These are phyloP conservation scores for Ericerus pela DNA, from an alignment of 1,140 invertebrate species.

Conservation along the genomic window DNA sequence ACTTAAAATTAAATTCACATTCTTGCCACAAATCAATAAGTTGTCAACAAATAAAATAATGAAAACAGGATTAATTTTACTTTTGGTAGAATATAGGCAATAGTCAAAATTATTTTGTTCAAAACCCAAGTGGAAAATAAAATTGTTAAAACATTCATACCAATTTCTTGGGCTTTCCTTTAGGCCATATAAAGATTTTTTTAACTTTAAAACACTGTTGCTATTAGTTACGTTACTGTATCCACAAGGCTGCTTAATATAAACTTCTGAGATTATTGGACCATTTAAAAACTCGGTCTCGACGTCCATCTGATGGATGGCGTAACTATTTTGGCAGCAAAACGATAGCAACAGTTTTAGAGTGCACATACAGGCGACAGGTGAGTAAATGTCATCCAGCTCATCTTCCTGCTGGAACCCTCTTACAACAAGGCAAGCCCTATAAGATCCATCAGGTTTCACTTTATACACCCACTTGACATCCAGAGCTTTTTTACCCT, in stretches of 20 bases:
- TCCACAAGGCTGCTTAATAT: conserved; percentile 16
- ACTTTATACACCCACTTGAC: no score
- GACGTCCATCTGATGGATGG: conserved; percentile 16
- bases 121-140: not conserved
- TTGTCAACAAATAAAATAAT: conserved; percentile 11
- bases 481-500: no score
- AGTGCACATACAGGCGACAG: conserved; percentile 16
- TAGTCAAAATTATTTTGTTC: not conserved
- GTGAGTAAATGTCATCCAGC: conserved; percentile 21
- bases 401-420: conserved; percentile 19
- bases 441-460: no score
- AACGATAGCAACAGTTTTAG: conserved; percentile 4
- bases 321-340: not conserved
- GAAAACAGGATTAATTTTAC: not conserved
- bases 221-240: not conserved
- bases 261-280: conserved; percentile 2
- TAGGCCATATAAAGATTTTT: conserved; percentile 13
- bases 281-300: conserved; percentile 14
- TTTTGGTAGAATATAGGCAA: conserved; percentile 8
- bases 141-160: conserved; percentile 6
- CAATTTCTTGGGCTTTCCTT: conserved; percentile 9
- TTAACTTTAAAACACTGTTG: conserved; percentile 5
- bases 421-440: no score
- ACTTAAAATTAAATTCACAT: not conserved
- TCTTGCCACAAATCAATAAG: conserved; percentile 1